Percentiles rank a stretch among this genome's conserved stretches.
Conservation (phyloP, 2,797 vertebrate species). For the Chloroceryle inda region DNA sequence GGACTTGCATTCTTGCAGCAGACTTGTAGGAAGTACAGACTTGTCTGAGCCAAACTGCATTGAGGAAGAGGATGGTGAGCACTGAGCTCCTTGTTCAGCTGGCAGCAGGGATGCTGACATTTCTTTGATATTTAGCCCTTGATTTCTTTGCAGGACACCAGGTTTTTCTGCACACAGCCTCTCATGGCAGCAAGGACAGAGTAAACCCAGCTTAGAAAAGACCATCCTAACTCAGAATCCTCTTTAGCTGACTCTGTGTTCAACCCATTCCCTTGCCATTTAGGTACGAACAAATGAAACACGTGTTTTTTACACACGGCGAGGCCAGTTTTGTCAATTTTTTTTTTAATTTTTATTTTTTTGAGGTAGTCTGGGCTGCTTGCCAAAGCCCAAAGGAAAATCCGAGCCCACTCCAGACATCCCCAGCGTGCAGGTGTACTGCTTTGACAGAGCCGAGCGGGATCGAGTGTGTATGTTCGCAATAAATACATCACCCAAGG, state of each 20-base stretch:
- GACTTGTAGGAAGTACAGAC: neutral
- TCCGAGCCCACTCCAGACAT: constrained; percentile 49
- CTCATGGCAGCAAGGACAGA: neutral
- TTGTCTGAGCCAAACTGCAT: neutral
- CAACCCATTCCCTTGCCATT: neutral
- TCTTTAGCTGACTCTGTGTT: neutral
- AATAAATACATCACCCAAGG: constrained; percentile 30
- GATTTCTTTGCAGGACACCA: neutral
- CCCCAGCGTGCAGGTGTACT: constrained; percentile 58
- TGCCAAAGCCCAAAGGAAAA: constrained; percentile 74
- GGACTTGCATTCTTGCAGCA: neutral
- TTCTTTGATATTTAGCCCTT: neutral
- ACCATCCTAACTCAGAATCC: neutral
- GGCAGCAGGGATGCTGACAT: neutral
- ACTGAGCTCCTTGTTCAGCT: neutral
- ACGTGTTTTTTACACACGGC: constrained; percentile 20
- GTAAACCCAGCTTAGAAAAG: neutral
- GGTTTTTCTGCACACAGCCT: rapidly evolving
- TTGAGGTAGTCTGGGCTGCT: constrained; percentile 41
- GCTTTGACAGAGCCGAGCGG: neutral
- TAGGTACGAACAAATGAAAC: constrained; percentile 33
- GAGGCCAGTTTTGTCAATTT: neutral
- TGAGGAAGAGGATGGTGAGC: neutral
- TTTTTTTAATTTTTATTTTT: neutral
- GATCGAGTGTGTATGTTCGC: constrained; percentile 14